phyloP scores from a whole-genome alignment of 2,797 vertebrate species.

The Coluber constrictor region DNA sequence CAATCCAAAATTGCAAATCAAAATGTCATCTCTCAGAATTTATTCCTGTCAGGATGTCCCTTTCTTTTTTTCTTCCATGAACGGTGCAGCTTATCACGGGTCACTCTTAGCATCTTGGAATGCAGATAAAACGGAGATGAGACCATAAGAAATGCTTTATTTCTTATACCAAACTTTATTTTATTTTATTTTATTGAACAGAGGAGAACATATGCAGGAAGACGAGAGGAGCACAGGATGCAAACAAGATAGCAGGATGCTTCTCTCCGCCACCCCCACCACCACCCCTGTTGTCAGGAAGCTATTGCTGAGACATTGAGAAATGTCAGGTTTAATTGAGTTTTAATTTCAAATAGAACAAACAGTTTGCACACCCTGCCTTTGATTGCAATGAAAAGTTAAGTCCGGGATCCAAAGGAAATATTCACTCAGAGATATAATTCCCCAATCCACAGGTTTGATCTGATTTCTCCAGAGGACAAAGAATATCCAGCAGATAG shows the following conservation, averaged over 20 bases:
- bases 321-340: background rate
- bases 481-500: background rate
- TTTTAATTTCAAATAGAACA: accelerated
- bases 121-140: background rate
- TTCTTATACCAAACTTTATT: background rate
- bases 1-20: background rate
- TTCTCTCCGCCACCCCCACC: background rate
- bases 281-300: accelerated
- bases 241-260: background rate
- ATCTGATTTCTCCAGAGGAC: background rate
- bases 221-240: background rate
- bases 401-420: constrained; percentile 6
- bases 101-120: background rate
- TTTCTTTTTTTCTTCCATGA: background rate
- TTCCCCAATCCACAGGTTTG: background rate
- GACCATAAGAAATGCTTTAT: background rate
- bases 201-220: constrained; percentile 13
- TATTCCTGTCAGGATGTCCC: background rate
- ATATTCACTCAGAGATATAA: constrained; percentile 12
- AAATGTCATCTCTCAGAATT: background rate
- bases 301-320: background rate
- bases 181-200: background rate
- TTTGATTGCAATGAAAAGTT: constrained; percentile 25
- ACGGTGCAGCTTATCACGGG: background rate
- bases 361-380: background rate